Evolutionary conservation across 2,797 vertebrate species (phyloP).

Genomic region (Pogonophryne albipinna): DNA sequence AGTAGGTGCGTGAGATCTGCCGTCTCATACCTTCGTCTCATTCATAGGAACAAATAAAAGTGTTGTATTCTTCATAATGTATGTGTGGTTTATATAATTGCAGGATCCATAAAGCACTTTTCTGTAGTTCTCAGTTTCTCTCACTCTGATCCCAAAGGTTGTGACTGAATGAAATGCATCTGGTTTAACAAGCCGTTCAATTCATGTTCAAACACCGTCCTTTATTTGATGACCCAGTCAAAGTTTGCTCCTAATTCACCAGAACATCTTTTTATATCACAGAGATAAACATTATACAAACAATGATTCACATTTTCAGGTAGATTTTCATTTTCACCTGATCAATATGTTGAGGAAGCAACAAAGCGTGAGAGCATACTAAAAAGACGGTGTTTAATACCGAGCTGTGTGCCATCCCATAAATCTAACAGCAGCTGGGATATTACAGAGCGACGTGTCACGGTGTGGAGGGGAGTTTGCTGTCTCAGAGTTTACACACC

Average conservation of each 20-base stretch:
- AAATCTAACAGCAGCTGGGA: slow-evolving; percentile 39
- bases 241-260: background rate
- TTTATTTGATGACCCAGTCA: slow-evolving; percentile 9
- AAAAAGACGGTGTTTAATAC: slow-evolving; percentile 7
- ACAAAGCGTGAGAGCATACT: background rate
- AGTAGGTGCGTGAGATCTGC: too few relatives aligned
- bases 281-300: background rate
- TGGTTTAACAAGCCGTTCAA: background rate
- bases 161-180: slow-evolving; percentile 12
- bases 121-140: slow-evolving; percentile 11
- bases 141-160: background rate
- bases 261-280: background rate
- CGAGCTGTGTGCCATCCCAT: slow-evolving; percentile 2
- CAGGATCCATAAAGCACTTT: background rate
- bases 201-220: background rate
- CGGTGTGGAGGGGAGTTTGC: slow-evolving; percentile 1
- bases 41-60: too few relatives aligned
- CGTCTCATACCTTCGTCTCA: too few relatives aligned
- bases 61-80: too few relatives aligned
- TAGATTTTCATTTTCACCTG: background rate
- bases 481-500: slow-evolving; percentile 28
- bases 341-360: background rate
- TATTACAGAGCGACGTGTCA: slow-evolving; percentile 10
- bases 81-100: too few relatives aligned
- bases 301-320: background rate